Conservation (phyloP, 2,797 vertebrate genomes). For the Artibeus jamaicensis region DNA sequence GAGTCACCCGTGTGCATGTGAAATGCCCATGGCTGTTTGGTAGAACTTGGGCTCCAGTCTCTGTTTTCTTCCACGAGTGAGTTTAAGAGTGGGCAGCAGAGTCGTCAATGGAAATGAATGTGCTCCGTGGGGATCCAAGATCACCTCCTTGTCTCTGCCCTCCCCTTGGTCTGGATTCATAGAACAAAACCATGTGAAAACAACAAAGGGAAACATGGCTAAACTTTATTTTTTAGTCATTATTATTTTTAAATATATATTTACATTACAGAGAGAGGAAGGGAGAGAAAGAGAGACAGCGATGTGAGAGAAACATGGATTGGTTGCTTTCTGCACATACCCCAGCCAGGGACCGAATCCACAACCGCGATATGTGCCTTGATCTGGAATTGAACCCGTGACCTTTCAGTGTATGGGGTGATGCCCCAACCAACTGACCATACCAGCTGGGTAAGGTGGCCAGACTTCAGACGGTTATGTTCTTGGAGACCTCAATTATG, state of each 20-base stretch:
- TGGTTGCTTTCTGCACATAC: neutral
- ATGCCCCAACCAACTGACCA: neutral
- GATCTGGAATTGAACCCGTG: neutral
- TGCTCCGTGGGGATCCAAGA: conserved; percentile 28
- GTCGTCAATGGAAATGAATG: conserved; percentile 59
- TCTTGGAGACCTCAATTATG: neutral
- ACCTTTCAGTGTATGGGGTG: neutral
- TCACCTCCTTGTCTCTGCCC: neutral
- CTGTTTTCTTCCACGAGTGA: conserved; percentile 48
- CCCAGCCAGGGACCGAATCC: neutral
- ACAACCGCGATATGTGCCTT: neutral
- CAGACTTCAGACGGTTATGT: neutral
- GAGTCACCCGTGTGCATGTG: conserved; percentile 55
- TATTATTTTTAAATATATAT: neutral
- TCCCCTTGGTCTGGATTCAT: neutral
- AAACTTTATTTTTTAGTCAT: neutral
- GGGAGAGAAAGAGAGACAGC: neutral
- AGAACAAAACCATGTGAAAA: conserved; percentile 7
- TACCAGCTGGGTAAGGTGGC: neutral
- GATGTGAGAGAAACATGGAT: neutral
- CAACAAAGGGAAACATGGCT: neutral
- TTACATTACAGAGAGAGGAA: neutral
- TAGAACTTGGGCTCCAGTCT: conserved; percentile 33
- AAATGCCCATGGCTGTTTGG: conserved; percentile 66
- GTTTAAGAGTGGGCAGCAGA: conserved; percentile 63